A percentile compares a stretch with the other conserved stretches of the same genome.
These are phyloP conservation scores for Nephila pilipes DNA, from an alignment of 1,140 invertebrate genomes.

Conservation along the genomic window DNA sequence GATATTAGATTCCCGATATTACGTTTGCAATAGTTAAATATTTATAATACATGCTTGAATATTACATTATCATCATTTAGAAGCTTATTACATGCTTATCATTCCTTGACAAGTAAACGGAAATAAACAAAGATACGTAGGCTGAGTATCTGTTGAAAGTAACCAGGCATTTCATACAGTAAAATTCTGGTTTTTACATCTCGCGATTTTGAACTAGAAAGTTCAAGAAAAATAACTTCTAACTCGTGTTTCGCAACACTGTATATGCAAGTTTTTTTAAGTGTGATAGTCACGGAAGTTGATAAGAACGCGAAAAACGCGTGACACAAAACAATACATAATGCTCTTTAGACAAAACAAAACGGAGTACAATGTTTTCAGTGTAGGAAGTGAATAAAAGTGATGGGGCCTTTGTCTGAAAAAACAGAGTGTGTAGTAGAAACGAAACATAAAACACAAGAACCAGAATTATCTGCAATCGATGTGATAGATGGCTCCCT, in stretches of 20 bases:
- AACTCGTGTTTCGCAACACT: background rate
- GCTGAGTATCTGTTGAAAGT: no score
- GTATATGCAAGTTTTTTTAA: background rate
- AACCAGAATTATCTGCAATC: background rate
- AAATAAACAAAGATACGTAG: no score
- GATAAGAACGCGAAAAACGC: background rate
- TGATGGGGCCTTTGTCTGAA: background rate
- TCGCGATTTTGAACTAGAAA: no score
- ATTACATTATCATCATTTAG: no score
- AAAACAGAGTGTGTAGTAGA: background rate
- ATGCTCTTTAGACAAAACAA: background rate
- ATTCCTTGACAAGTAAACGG: no score
- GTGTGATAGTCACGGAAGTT: background rate
- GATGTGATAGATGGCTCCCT: background rate
- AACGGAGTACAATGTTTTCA: background rate
- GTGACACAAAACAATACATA: background rate
- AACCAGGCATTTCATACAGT: no score
- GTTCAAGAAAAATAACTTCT: no score
- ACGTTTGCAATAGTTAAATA: no score
- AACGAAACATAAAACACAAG: background rate
- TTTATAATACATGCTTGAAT: no score
- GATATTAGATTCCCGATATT: no score
- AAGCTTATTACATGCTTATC: no score
- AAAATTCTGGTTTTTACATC: no score
- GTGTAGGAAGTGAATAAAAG: slow-evolving; percentile 6